Evolutionary conservation across 2,797 vertebrate species (phyloP).

Genomic region (Netta rufina): DNA sequence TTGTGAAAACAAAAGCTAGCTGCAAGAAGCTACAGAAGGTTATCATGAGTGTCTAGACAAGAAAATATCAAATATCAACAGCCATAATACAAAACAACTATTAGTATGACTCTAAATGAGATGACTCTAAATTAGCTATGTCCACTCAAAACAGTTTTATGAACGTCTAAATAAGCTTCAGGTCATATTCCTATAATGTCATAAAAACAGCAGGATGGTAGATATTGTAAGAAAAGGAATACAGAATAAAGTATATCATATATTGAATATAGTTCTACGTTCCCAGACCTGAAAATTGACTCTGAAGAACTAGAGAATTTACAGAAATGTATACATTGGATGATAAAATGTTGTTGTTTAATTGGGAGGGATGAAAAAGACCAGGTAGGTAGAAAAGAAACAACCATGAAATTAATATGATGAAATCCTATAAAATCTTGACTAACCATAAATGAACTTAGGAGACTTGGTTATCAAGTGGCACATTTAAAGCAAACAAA

Average conservation of each 20-base stretch:
- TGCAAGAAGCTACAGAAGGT: not conserved
- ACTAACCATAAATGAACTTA: not conserved
- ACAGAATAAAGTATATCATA: not conserved
- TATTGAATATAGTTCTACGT: not conserved
- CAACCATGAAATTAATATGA: not conserved
- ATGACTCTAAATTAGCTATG: not conserved
- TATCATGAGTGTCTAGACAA: not conserved
- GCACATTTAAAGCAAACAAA: constrained; percentile 38
- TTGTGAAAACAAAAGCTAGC: not conserved
- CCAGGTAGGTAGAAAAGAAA: not conserved
- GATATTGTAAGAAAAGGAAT: not conserved
- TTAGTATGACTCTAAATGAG: not conserved
- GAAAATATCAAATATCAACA: not conserved
- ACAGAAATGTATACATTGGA: not conserved
- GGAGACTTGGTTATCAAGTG: not conserved
- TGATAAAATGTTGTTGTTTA: not conserved
- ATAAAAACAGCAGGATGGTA: not conserved
- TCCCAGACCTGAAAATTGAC: not conserved
- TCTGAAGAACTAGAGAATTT: not conserved
- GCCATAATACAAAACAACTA: not conserved
- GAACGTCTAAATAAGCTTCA: not conserved
- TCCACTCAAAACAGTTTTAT: not conserved
- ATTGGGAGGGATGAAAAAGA: not conserved
- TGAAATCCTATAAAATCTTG: not conserved
- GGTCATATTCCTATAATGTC: not conserved